phyloP scores from a whole-genome alignment of 2,888 invertebrate species.

The Parasteatoda lunata region DNA sequence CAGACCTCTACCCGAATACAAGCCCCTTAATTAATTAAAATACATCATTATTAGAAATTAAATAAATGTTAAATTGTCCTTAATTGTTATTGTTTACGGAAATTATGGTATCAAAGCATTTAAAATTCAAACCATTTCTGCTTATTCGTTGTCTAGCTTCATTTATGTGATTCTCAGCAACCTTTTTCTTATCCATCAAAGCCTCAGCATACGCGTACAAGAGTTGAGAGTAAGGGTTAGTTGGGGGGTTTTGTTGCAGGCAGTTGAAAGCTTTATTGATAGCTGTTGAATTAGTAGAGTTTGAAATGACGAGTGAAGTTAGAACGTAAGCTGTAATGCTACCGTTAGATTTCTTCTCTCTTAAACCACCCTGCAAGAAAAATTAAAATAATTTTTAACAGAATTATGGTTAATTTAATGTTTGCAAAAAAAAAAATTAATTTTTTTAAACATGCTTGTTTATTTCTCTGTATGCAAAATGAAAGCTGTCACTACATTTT shows the following conservation, averaged over 20 bases:
- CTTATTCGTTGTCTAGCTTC: constrained; percentile 1
- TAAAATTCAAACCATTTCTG: too few species aligned
- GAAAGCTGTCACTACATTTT: too few species aligned
- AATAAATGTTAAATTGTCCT: too few species aligned
- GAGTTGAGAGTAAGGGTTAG: constrained; percentile 25
- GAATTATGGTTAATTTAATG: not conserved
- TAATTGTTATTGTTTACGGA: too few species aligned
- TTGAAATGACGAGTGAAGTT: constrained; percentile 77
- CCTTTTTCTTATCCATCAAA: not conserved
- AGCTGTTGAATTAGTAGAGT: constrained; percentile 1
- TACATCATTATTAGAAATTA: too few species aligned
- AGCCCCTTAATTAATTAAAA: too few species aligned
- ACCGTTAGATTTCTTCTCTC: constrained; percentile 76
- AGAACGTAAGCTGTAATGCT: constrained; percentile 83
- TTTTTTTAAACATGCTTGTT: too few species aligned
- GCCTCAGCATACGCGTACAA: constrained; percentile 24
- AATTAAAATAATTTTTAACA: not conserved
- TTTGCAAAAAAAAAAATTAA: too few species aligned
- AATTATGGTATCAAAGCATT: too few species aligned
- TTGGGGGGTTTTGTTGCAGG: not conserved
- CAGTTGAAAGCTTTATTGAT: constrained; percentile 11
- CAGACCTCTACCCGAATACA: too few species aligned
- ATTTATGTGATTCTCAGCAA: not conserved
- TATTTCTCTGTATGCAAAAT: too few species aligned
- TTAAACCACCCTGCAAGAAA: constrained; percentile 21